Evolutionary conservation across 2,888 invertebrate genomes (phyloP), one percentile per base, ranked within the genome.

Genomic region (Bimastos eiseni): DNA sequence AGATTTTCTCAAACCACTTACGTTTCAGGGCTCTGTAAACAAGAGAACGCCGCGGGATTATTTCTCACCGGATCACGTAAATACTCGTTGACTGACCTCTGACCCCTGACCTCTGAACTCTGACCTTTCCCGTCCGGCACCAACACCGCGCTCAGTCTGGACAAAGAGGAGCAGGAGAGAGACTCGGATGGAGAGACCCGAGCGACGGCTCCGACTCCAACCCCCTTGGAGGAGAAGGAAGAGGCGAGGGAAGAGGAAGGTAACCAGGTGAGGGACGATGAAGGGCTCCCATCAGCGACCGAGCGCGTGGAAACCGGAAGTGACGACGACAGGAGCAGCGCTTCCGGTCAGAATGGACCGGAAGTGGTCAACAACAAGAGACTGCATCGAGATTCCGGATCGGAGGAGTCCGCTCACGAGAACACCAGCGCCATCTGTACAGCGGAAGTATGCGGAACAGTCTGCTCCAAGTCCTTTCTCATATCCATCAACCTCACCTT

Each of bases 391-490:
- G 70, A 70, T 70, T 70, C 70, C n/a, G 70, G 6, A n/a, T 70
- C 70, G 30, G 70, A 70, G 30, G 70, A 70, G 70, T 70, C 70
- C 1, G 70, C 11, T 30, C 70, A 70, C 30, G 17, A 70, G 70
- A 15, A 70, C 70, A 70, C 70, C n/a, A 70, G 13, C n/a, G 70
- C 70, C 36, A 19, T 86, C 86, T 86, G 86, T 36, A n/a, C 86
- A 33, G 86, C 86, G 30, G 86, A 86, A 36, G 36, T 86, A 0
- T 86, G 34, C n/a, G 86, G 86, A 36, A 86, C 86, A 34, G 86
- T 86, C 86, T 86, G 86, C 37, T 86, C 86, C 6, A 86, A 86
- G 86, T 86, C 86, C 24, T 86, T 86, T 36, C 86, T 86, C 86
- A 37, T 86, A 34, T 86, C 86, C 34, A 86, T 86, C 86, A 86